Evolutionary conservation across 2,888 invertebrate species (phyloP).

Genomic region (Ennomos erosarius): DNA sequence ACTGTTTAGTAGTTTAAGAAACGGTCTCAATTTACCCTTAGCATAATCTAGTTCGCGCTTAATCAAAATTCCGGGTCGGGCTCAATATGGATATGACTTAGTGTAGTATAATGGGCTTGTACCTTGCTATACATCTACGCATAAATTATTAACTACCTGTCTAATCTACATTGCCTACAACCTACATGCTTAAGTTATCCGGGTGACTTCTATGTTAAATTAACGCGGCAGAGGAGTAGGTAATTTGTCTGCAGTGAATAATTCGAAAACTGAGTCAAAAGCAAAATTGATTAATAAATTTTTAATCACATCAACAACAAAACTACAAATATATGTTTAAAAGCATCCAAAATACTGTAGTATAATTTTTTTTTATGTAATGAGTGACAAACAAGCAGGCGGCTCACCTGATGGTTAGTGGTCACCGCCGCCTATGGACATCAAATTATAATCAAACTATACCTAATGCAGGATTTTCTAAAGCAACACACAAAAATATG

Average conservation of each 20-base stretch:
- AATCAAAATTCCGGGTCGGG: constrained; percentile 79
- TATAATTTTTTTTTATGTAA: no score
- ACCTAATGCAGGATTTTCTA: constrained; percentile 22
- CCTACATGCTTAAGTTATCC: constrained; percentile 36
- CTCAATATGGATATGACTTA: constrained; percentile 64
- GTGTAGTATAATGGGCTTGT: constrained; percentile 54
- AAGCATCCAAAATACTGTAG: no score
- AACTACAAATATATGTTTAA: no score
- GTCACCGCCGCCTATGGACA: no score
- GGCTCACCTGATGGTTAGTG: no score
- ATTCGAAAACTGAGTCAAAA: constrained; percentile 8
- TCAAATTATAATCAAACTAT: not conserved
- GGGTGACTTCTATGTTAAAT: constrained; percentile 32
- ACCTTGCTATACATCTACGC: constrained; percentile 51
- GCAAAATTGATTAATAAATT: constrained; percentile 3
- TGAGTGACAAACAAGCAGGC: no score
- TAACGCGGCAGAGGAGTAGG: constrained; percentile 15
- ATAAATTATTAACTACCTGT: constrained; percentile 58
- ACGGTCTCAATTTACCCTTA: constrained; percentile 71
- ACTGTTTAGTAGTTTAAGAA: constrained; percentile 79
- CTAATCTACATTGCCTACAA: constrained; percentile 34
- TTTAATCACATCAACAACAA: no score
- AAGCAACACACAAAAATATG: constrained; percentile 11
- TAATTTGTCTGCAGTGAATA: constrained; percentile 13
- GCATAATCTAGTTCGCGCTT: constrained; percentile 77